Percentiles rank a stretch among this genome's conserved stretches.
Conservation (phyloP, 2,113 vertebrate genomes). For the Phoenicopterus ruber region DNA sequence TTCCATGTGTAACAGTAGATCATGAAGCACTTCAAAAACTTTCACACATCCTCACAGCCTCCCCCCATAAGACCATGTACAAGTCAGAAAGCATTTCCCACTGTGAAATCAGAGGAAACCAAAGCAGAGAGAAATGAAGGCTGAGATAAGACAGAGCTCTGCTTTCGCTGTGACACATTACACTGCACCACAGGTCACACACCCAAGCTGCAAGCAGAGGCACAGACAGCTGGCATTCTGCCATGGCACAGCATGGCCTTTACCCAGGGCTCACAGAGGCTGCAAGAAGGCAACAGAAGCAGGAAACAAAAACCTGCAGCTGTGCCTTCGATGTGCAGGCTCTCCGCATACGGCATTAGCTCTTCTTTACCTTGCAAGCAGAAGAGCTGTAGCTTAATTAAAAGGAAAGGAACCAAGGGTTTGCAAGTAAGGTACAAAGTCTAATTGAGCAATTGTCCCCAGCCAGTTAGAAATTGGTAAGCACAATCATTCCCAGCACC, state of each 20-base stretch:
- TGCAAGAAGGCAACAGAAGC: not conserved
- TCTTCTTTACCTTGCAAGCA: not conserved
- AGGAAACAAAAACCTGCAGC: not conserved
- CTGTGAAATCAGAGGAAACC: not conserved
- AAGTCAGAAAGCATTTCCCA: not conserved
- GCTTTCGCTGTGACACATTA: not conserved
- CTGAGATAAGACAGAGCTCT: not conserved
- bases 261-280: not conserved
- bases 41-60: not conserved
- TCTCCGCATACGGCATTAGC: not conserved
- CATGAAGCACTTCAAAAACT: not conserved
- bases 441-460: too few species aligned
- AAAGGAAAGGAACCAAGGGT: not conserved
- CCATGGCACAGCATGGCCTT: not conserved
- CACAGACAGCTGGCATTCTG: not conserved
- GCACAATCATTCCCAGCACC: not conserved
- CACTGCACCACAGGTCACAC: not conserved
- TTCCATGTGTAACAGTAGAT: not conserved
- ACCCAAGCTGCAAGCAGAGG: not conserved
- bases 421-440: not conserved
- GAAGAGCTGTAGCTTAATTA: not conserved
- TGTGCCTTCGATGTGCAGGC: not conserved
- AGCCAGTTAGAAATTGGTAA: not conserved
- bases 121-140: not conserved
- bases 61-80: not conserved